Base-by-base conservation (phyloP, 2,113 vertebrate genomes). In the Sceloporus tristichus region DNA sequence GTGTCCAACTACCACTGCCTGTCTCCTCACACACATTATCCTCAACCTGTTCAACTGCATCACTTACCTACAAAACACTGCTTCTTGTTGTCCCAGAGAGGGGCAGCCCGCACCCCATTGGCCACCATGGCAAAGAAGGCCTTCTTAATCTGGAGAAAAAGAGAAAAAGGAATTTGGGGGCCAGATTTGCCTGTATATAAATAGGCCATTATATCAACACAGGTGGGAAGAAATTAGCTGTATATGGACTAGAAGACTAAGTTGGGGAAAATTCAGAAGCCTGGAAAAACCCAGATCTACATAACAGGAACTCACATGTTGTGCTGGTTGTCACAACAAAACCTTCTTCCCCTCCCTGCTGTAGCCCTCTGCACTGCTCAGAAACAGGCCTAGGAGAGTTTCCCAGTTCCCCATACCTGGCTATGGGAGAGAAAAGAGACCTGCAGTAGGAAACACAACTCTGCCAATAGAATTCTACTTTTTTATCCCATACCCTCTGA, bases 41-140 rank as follows among this genome's bases (percentile, higher is more conserved):
- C 56, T 68, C 9, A 66, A 59, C 19, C 40, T 16, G 6, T n/a
- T 0, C 82, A 81, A 21, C 75, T 2, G 38, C 79, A 2, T 79
- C 78, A 94, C 98, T 98, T 95, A 99, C 99, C 99, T 92, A 99
- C 99, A 96, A 99, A 99, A 75, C 96, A 97, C 92, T 99, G 98
- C 0, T 95, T 91, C 93, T 97, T 98, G 96, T 95, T 98, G 97
- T 99, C 98, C 99, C 99, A 99, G 0, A 99, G 97, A 0, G 98
- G 98, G 0, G 99, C 98, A 0, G 99, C 99, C 76, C 99, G 97
- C 81, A 99, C 94, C 5, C 98, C 97, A 0, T 99, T 99, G 84
- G 97, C 97, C 94, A 99, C 98, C 93, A 99, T 88, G 1, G 98
- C 98, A 71, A 98, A 95, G 71, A 99, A 99, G 59, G 98, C 98